Conservation (phyloP, 2,113 vertebrate species). For the Phainopepla nitens region DNA sequence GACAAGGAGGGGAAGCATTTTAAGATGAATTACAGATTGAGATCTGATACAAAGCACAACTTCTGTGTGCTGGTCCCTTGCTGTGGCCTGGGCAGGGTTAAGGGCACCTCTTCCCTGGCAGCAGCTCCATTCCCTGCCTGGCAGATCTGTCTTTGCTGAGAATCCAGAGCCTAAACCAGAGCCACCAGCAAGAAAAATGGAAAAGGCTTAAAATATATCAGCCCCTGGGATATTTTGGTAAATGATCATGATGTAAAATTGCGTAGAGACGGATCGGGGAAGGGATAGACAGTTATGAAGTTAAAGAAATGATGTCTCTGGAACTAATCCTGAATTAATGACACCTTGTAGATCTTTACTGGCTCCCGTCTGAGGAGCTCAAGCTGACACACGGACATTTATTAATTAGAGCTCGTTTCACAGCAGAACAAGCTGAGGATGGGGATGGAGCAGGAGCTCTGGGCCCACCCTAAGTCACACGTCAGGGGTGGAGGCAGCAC, state of each 20-base stretch:
- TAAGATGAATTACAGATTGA: slow-evolving; percentile 39
- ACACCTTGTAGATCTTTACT: background rate
- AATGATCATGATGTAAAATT: background rate
- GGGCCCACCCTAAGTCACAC: background rate
- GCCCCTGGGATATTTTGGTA: background rate
- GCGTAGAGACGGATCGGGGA: background rate
- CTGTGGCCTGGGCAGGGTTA: background rate
- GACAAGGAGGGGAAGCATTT: background rate
- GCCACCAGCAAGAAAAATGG: slow-evolving; percentile 3
- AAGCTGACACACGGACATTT: background rate
- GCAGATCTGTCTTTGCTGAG: background rate
- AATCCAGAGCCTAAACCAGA: background rate
- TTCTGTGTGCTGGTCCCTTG: background rate
- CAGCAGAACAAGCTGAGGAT: background rate
- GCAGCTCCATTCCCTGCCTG: background rate
- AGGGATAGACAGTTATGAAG: background rate
- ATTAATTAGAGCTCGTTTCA: background rate
- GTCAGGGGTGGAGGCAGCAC: background rate
- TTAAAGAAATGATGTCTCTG: slow-evolving; percentile 54
- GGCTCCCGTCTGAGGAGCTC: slow-evolving; percentile 13
- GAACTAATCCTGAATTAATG: slow-evolving; percentile 45
- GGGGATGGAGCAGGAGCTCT: background rate
- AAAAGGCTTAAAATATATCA: background rate
- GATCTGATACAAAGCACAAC: background rate
- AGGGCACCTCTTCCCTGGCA: background rate